Evolutionary conservation across 2,113 vertebrate species (phyloP).

Genomic region (Megaceryle maxima): DNA sequence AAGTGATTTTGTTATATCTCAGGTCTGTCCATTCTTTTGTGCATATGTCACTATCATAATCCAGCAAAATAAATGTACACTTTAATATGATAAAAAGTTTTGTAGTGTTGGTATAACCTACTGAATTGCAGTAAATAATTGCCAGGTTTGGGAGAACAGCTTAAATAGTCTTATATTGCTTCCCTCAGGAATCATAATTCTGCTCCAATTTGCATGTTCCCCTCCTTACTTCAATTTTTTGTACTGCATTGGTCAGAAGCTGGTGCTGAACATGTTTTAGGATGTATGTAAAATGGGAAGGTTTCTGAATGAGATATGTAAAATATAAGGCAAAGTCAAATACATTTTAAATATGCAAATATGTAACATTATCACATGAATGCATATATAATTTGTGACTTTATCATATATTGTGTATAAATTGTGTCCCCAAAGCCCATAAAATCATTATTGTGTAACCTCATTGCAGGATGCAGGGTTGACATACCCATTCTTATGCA

Average conservation of each 20-base stretch:
- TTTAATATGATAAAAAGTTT: not conserved
- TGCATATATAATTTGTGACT: not conserved
- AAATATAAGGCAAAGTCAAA: not conserved
- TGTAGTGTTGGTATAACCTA: not conserved
- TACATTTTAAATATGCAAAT: not conserved
- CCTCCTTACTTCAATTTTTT: not conserved
- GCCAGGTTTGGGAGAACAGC: not conserved
- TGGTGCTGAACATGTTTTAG: not conserved
- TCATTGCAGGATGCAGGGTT: not conserved
- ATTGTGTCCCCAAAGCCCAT: not conserved
- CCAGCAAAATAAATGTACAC: not conserved
- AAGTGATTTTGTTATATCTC: not conserved
- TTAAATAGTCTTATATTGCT: not conserved
- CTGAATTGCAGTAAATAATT: slow-evolving; percentile 28
- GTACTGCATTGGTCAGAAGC: not conserved
- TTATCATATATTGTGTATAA: not conserved
- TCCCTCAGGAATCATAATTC: not conserved
- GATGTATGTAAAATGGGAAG: not conserved
- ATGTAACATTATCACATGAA: not conserved
- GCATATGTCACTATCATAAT: not conserved
- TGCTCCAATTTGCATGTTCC: not conserved
- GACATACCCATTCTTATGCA: not conserved
- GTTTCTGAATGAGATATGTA: not conserved
- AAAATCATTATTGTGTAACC: not conserved
- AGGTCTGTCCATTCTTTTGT: not conserved